Evolutionary conservation across 2,113 vertebrate species (phyloP), one percentile per base, ranked within the genome.

Genomic region (Tachuris rubrigastra): DNA sequence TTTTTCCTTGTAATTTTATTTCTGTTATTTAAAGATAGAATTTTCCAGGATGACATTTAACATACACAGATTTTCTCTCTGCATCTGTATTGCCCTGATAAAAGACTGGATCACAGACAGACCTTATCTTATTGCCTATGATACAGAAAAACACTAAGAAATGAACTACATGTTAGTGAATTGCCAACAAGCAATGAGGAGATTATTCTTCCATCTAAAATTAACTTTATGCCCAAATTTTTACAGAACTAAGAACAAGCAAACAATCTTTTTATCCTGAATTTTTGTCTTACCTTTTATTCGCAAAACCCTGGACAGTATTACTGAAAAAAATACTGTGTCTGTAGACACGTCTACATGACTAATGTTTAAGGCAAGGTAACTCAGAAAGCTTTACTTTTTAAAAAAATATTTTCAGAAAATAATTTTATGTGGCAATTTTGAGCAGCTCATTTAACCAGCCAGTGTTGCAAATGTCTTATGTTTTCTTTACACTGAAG

Each of bases 401-500:
- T 31, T 22, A 30, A 33, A 68, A 82, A 87, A 25, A 5, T 11
- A 10, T 66, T 56, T 93, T 60, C 14, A 52, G 24, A 69, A 83
- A 69, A 27, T 49, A 8, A 28, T 19, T 87, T 63, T 50, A 6
- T 17, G 11, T 2, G 0, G 10, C 28, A 78, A 79, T 87, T 92
- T 63, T 75, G 42, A 69, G 31, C 12, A 41, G 10, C 6, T 69
- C 35, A 49, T 72, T 78, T 95, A 93, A 90, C 67, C 41, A 94
- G 28, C 58, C 65, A 96, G 20, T 81, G 44, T 96, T 95, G 90
- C 27, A 50, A 95, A 94, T 90, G 13, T 75, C 22, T 78, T 56
- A 16, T n/a, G 10, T 14, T 65, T 79, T 83, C n/a, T 94, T 95
- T 78, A 18, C 46, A 18, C 42, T 69, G 85, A 88, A 92, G 63